Evolutionary conservation across 2,113 vertebrate genomes (phyloP), one percentile per base, ranked within the genome.

Genomic region (Sorex araneus): DNA sequence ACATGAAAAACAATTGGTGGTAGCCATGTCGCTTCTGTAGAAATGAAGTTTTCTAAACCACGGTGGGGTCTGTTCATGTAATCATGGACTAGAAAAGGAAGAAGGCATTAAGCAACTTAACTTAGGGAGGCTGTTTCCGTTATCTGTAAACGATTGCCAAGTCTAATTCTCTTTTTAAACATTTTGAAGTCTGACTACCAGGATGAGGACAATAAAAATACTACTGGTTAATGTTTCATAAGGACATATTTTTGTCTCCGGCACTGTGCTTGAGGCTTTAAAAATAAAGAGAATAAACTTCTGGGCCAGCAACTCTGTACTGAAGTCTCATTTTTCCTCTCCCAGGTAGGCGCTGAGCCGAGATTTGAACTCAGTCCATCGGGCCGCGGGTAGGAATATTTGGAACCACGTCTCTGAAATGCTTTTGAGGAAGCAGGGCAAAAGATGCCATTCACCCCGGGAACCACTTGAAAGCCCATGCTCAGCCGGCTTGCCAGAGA

Each of bases 191-290:
- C 66, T 63, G 77, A 88, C 89, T 57, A 69, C 34, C 28, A 67
- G 54, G 23, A 60, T 71, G 88, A 89, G 89, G 71, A 57, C 43
- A 94, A 91, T 54, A 82, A 92, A 94, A 92, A 93, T 57, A 91
- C 92, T 78, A 69, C 30, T 66, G 50, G 23, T 66, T 91, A 96
- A 76, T 34, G 60, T 71, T 87, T 83, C 93, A 78, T 84, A 93
- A 89, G 40, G 57, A 70, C 2, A 32, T 74, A 80, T 89, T 60
- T 60, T 50, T 13, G 8, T 85, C 71, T 83, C 32, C 3, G 83
- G n/a, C 50, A 74, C 71, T 87, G 11, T 81, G 80, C 71, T 80
- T 76, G 88, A 63, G 36, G 73, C 83, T 40, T 79, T 76, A 63
- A 78, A 71, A 45, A 34, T 60, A 60, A 60, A 23, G 36, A 47